Base-by-base conservation (phyloP, 2,888 invertebrate species). In the Allacma fusca region DNA sequence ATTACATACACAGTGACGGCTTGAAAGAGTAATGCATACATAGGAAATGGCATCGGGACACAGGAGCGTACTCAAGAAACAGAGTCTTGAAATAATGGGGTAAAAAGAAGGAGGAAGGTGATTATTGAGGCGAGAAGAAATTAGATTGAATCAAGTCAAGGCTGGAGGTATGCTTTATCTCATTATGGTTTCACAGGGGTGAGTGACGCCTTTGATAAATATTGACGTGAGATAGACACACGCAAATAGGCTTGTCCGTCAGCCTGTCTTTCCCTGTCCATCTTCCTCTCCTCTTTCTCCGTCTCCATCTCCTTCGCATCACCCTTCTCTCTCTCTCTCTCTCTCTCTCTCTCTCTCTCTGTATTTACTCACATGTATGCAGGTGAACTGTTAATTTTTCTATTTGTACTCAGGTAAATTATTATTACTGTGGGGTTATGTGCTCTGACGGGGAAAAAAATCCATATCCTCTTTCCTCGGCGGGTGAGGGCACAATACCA, bases 161-260 rank as follows among this genome's bases (percentile, higher is more conserved):
- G 73, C 59, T 71, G 67, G 50, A 73, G 73, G 77, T 71, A 67
- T 68, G 77, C 73, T 77, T 73, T 74, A 77, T 77, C 77, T 77
- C 77, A 77, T 77, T 77, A 73, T 67, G 67, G 67, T 77, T 77
- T 77, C 77, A 77, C 59, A 68, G 34, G 67, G 73, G 73, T 77
- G 77, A 77, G 68, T 77, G 77, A 73, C 77, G 77, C 77, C 77
- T 77, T 77, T 74, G 77, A 77, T 77, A 77, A 77, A 77, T 74
- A 77, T 77, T 77, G 77, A 77, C 77, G 77, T 67, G 59, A 59
- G 62, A 70, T 76, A 76, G 76, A 76, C 70, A 62, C 76, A 76
- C 70, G 76, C 69, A 76, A 76, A 76, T 76, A 76, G 70, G 76
- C 62, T 69, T 59, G 69, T 59, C 69, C 67, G 76, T 76, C 76